phyloP scores from a whole-genome alignment of 2,797 vertebrate species.

The Valencia hispanica region DNA sequence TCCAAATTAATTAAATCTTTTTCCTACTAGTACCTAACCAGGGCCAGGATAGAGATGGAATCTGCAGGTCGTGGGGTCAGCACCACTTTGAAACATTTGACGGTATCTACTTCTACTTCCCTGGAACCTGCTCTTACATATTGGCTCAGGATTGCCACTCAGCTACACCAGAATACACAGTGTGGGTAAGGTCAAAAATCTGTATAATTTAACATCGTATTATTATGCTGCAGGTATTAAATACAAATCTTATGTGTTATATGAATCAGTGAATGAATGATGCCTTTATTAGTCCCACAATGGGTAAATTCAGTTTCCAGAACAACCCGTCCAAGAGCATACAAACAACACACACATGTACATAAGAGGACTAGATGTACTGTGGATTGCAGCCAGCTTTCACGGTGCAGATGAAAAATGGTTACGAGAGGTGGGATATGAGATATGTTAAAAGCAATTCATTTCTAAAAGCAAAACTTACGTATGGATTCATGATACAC shows the following conservation, averaged over 20 bases:
- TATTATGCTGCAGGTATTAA: neutral
- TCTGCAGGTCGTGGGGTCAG: constrained; percentile 98
- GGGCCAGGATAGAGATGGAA: constrained; percentile 93
- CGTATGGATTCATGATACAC: neutral
- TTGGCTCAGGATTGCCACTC: constrained; percentile 94
- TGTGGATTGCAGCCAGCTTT: no score
- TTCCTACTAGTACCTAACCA: constrained; percentile 89
- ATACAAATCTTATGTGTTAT: neutral
- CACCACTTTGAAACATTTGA: constrained; percentile 98
- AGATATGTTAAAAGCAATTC: no score
- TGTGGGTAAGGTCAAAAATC: constrained; percentile 88
- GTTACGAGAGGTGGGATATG: no score
- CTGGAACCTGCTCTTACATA: constrained; percentile 96
- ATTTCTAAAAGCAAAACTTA: neutral
- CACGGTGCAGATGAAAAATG: no score
- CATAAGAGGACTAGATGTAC: no score
- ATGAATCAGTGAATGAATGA: no score
- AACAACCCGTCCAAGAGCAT: no score
- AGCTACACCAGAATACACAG: constrained; percentile 90
- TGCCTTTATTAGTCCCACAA: no score
- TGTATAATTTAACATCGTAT: neutral
- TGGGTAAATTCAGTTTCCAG: no score
- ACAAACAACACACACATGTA: no score
- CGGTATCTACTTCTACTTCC: constrained; percentile 97
- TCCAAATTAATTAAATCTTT: constrained; percentile 18